Evolutionary conservation across 2,888 invertebrate genomes (phyloP), one percentile per base, ranked within the genome.

Genomic region (Heliconius hortense): DNA sequence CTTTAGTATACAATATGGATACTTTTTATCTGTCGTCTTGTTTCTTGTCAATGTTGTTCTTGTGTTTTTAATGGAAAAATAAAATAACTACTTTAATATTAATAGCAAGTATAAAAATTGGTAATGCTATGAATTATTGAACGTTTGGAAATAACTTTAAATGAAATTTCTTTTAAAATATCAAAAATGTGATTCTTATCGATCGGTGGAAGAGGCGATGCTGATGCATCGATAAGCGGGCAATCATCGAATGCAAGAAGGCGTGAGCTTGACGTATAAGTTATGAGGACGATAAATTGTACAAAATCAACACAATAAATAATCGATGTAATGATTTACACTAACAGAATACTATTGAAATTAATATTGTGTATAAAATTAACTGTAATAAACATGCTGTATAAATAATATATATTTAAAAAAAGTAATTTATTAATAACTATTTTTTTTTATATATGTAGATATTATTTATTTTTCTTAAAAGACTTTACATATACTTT

Each of bases 251-350:
- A 78, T 81, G 86, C 85, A 84, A 81, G 86, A 82, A 89, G 93
- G 93, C 91, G 92, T 90, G 83, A 84, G 85, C 84, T 81, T 82
- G 82, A 80, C 80, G 79, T 82, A 82, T 86, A 88, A 90, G 84
- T 89, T 90, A 90, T 86, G 84, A 83, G 84, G 83, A 84, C 86
- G 82, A 91, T 92, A 92, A 91, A 92, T 91, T 84, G 86, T 84
- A 85, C 84, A 88, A 90, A 89, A 86, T 90, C 90, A 91, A 91
- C 88, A 89, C 83, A 73, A 76, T 77, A 77, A 74, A 79, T 75
- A 73, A 77, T 66, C 74, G 76, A 76, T 74, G 67, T 77, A 73
- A 70, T 72, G 73, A 77, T 77, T 79, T 73, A 73, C 72, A 76
- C 35, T 72, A 77, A 28, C 59, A 63, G 69, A 13, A 74, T 68